A percentile compares a stretch with the other conserved stretches of the same genome.
Conservation (phyloP, 2,888 invertebrate species). For the Leucophenga montana region DNA sequence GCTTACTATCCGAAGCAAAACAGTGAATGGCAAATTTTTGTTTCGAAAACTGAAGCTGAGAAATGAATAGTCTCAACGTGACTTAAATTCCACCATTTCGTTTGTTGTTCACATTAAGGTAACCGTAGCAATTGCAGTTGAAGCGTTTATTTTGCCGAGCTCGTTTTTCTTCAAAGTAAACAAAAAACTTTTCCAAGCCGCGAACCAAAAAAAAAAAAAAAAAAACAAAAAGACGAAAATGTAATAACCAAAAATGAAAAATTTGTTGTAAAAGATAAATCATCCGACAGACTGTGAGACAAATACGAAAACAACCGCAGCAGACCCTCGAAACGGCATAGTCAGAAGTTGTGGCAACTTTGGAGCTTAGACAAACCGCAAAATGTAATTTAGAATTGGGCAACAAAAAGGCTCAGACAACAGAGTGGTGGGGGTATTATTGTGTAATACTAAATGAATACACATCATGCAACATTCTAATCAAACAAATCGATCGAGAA, state of each 20-base stretch:
- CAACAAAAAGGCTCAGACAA: conserved; percentile 28
- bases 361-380: conserved; percentile 49
- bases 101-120: background rate
- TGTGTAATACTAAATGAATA: background rate
- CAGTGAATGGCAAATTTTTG: background rate
- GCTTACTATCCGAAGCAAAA: too few species aligned
- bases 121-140: conserved; percentile 7
- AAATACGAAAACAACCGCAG: conserved; percentile 6
- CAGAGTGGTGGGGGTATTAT: background rate
- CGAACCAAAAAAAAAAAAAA: conserved; percentile 19
- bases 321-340: background rate
- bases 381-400: conserved; percentile 58
- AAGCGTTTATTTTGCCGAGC: background rate
- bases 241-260: conserved; percentile 19
- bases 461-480: conserved; percentile 7
- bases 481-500: conserved; percentile 1
- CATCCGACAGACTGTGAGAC: conserved; percentile 36
- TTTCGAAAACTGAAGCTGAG: background rate
- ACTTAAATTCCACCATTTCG: too few species aligned
- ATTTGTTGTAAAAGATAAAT: conserved; percentile 36
- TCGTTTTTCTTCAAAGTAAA: background rate
- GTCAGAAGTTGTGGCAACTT: background rate
- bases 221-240: background rate
- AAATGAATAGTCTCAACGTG: too few species aligned
- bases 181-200: background rate